Base-by-base conservation (phyloP, 1,140 invertebrate species). In the Helicorthomorpha holstii region DNA sequence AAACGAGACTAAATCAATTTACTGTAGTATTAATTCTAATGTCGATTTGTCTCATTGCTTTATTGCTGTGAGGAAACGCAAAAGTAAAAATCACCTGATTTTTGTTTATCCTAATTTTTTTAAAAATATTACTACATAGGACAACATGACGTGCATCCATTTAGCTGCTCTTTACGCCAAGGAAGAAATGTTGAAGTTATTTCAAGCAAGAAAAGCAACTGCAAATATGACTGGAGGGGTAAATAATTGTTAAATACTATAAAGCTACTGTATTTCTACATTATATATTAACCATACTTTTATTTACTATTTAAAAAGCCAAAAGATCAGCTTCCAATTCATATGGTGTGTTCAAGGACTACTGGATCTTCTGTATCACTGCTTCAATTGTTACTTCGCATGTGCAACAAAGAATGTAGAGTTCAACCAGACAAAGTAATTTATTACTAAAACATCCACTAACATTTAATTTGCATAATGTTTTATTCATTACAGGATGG, bases 91-190 rank as follows among this genome's bases (percentile, higher is more conserved):
- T 29, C 53, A 51, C 48, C n/a, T n/a, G n/a, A n/a, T n/a, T n/a
- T n/a, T n/a, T n/a, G n/a, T n/a, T n/a, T n/a, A n/a, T n/a, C n/a
- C n/a, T n/a, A n/a, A n/a, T n/a, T n/a, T n/a, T n/a, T n/a, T n/a
- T n/a, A n/a, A n/a, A n/a, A n/a, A n/a, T 34, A 34, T 34, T 34
- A 16, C 16, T 16, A 7, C 16, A 7, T 16, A 34, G 91, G 92
- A 97, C 69, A 90, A 90, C 66, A 87, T 85, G 69, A 92, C 91
- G 73, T 85, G 83, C 25, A 73, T 95, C 24, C 90, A 95, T 68
- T 83, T 92, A 65, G 87, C 91, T 19, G 83, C 90, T 26, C 84
- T 89, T 77, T 85, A 88, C 66, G 90, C 86, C 22, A 78, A 90
- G 60, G 92, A 97, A 68, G 93, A 98, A 66, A 86, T 93, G 49